Evolutionary conservation across 64 coral and sea anemone species (phyloP).

Genomic region (Actinia equina): DNA sequence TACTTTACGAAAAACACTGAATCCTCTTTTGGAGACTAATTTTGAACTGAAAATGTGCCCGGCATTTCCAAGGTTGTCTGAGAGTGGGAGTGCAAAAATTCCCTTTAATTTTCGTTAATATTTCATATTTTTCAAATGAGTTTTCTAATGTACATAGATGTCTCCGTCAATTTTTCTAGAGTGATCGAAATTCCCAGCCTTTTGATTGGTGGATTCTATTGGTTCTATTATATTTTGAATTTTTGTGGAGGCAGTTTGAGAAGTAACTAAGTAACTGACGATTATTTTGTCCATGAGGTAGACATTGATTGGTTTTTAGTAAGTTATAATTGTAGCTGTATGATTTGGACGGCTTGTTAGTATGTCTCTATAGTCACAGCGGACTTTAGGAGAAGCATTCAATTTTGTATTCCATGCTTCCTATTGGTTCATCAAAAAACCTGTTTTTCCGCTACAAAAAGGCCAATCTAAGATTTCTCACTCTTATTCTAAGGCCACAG

Average conservation of each 20-base stretch:
- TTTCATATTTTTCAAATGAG: conserved; percentile 21
- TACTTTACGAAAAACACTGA: too few species aligned
- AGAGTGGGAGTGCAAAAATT: background rate
- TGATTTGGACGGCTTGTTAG: background rate
- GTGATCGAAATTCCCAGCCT: background rate
- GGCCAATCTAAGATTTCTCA: background rate
- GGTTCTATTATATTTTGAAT: background rate
- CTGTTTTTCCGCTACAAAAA: background rate
- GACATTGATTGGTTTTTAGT: background rate
- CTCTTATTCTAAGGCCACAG: background rate
- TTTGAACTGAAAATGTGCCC: too few species aligned
- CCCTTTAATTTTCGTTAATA: background rate
- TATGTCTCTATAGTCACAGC: background rate
- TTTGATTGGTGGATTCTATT: background rate
- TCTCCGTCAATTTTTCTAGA: background rate
- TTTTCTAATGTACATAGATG: too few species aligned
- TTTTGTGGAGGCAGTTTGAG: conserved; percentile 3
- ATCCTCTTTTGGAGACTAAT: too few species aligned
- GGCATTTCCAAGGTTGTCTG: background rate
- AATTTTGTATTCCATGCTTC: background rate
- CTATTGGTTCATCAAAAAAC: background rate
- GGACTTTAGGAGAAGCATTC: background rate
- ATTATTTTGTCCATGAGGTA: background rate
- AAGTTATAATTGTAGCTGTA: background rate
- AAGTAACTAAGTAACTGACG: background rate